Evolutionary conservation across 2,888 invertebrate genomes (phyloP), one percentile per base, ranked within the genome.

Genomic region (Phortica okadai): DNA sequence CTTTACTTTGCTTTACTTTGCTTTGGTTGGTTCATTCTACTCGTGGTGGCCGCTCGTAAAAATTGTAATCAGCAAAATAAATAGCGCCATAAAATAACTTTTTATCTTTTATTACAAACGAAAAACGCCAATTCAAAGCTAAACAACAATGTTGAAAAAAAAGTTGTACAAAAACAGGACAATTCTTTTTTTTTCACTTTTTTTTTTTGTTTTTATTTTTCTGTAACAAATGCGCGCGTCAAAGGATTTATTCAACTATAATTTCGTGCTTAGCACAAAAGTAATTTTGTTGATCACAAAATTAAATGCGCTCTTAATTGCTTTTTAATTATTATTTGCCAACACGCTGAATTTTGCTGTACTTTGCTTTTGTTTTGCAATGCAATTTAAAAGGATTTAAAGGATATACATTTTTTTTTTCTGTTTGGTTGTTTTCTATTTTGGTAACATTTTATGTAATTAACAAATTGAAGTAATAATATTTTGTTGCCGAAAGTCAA

Each of bases 61-160:
- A 86, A 86, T 80, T 83, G 88, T 87, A 86, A 86, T 86, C 85
- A 87, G 83, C 82, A 81, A 79, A 84, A 87, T 86, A 86, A 86
- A 86, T 87, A 86, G 86, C 80, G 86, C 88, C 88, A 86, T 86
- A 87, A 86, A 86, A 84, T 86, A 86, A 86, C 84, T 86, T 87
- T 82, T 82, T 86, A 86, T 86, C 85, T 86, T 86, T 86, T 86
- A 87, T 87, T 84, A 87, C 84, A 80, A 58, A 59, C 59, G 54
- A 62, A 44, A 11, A 44, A 25, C 64, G 62, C 62, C 16, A 62
- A 62, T 16, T 16, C 62, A 16, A 62, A 62, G 25, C 21, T 10
- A 66, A 44, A 11, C 14, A 50, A 44, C 67, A 70, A 42, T 64
- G 74, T 74, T 33, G 10, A n/a, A 69, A 69, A 44, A 69, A 42